Conservation (phyloP, 2,797 vertebrate species). For the Muraenolepis orangiensis region DNA sequence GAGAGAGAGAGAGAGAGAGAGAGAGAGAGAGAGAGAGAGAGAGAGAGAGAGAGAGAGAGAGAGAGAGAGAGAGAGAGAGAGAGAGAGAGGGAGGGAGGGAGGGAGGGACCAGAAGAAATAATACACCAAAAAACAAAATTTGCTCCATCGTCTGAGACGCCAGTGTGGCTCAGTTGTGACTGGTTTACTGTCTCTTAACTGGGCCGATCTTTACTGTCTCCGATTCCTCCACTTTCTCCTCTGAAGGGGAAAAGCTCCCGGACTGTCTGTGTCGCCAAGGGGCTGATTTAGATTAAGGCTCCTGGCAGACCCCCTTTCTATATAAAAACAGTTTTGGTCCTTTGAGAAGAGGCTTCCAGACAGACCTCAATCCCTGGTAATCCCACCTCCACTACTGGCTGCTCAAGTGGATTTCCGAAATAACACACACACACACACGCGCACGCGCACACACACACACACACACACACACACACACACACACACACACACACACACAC, state of each 20-base stretch:
- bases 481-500: not conserved
- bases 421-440: not conserved
- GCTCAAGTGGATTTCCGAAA: not conserved
- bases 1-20: not conserved
- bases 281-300: not conserved
- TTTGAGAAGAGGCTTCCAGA: conserved; percentile 8
- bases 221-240: not conserved
- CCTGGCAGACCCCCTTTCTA: not conserved
- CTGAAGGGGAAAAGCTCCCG: not conserved
- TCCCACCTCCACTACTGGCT: conserved; percentile 39
- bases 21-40: not conserved
- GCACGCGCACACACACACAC: not conserved
- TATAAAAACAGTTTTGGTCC: not conserved
- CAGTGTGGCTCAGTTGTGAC: too few species aligned
- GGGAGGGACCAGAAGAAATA: conserved; percentile 4
- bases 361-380: conserved; percentile 27
- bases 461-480: not conserved
- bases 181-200: not conserved
- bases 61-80: not conserved
- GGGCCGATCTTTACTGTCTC: not conserved
- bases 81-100: not conserved
- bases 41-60: not conserved
- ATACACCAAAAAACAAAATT: not conserved
- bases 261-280: not conserved
- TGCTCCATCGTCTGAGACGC: too few species aligned